These are phyloP conservation scores for Machaerirhynchus nigripectus DNA, from an alignment of 2,113 vertebrate species.

Conservation along the genomic window DNA sequence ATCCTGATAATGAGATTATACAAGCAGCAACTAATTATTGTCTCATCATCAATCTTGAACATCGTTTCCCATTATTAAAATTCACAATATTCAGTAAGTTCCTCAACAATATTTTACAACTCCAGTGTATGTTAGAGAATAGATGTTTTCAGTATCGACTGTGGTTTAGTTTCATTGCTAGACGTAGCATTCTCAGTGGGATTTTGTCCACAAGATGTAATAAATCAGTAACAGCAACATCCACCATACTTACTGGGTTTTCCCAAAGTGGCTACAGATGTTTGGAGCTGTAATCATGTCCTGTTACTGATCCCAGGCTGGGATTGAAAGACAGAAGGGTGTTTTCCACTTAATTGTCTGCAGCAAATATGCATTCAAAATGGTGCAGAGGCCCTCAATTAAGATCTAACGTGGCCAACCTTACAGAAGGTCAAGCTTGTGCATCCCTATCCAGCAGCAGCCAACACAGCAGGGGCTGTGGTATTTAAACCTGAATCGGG, in stretches of 20 bases:
- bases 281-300: neutral
- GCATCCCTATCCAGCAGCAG: neutral
- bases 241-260: neutral
- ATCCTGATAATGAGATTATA: neutral
- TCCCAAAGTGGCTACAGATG: fast-evolving
- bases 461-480: neutral
- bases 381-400: neutral
- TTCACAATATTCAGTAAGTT: neutral
- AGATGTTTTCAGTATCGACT: fast-evolving
- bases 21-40: neutral
- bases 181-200: neutral
- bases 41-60: neutral
- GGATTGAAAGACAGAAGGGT: neutral
- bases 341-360: neutral
- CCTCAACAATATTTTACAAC: neutral
- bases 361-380: neutral
- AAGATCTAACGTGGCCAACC: fast-evolving
- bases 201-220: neutral
- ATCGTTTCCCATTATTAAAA: neutral
- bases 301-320: neutral
- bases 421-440: neutral
- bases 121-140: neutral
- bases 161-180: neutral
- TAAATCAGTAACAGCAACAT: neutral
- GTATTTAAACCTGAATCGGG: neutral